Base-by-base conservation (phyloP, 2,113 vertebrate genomes). In the Rhineura floridana region DNA sequence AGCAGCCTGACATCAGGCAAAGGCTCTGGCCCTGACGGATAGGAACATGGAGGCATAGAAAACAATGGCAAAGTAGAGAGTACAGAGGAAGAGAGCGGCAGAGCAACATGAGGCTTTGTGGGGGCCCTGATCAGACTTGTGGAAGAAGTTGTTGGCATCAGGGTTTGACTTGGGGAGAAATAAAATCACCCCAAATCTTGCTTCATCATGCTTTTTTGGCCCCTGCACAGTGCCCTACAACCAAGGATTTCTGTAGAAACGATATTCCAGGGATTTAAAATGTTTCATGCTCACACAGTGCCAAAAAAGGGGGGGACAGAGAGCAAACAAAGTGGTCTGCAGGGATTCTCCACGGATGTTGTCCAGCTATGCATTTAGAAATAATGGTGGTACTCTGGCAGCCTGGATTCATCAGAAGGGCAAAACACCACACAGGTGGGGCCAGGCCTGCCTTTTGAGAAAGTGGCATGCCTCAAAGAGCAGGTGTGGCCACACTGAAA, bases 211-310 rank as follows among this genome's bases (percentile, higher is more conserved):
- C 55, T 59, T 4, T 59, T n/a, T 21, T 19, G 6, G 55, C 55
- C 55, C 55, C 55, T 59, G 55, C 55, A 59, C 55, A 59, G 19
- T 19, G 55, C 55, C 15, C 28, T 67, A 21, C 63, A 25, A 28
- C 1, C 8, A 21, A 67, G 25, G 63, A 67, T 8, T 30, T 8
- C 95, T 4, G 80, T 7, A 33, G 85, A 36, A 2, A 91, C 2
- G 0, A 90, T 80, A 67, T 91, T 48, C 88, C 1, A 50, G 91
- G 91, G 89, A 94, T 94, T 95, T 89, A 93, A 85, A 69, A 89
- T 36, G 52, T 33, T 90, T 94, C 91, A 69, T 70, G 3, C 21
- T 92, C 93, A 90, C 93, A 89, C 90, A 90, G 86, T 93, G 55
- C 91, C 94, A 86, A 82, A 90, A n/a, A 42, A 82, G 91, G 89